These are phyloP conservation scores for Rhagoletis pomonella DNA, from an alignment of 1,140 invertebrate genomes.

Conservation along the genomic window DNA sequence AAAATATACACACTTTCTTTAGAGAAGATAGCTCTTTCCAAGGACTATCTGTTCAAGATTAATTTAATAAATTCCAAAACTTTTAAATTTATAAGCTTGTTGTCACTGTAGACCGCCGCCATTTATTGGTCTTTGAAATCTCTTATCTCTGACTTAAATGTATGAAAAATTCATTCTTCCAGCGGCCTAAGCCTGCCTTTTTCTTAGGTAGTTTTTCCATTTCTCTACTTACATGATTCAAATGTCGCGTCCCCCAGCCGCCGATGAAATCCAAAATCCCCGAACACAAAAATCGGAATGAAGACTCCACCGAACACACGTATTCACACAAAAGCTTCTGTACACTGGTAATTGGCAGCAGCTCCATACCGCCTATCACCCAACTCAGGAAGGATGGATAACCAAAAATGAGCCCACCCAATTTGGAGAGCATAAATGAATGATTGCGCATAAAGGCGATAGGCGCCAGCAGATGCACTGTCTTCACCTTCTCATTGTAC, in stretches of 20 bases:
- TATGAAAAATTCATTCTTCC: too few species aligned
- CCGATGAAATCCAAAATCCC: constrained; percentile 68
- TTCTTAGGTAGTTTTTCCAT: too few species aligned
- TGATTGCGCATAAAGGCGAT: constrained; percentile 77
- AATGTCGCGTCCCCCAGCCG: constrained; percentile 68
- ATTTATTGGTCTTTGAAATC: too few species aligned
- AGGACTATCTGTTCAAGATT: too few species aligned
- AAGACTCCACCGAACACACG: constrained; percentile 64
- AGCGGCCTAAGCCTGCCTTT: too few species aligned
- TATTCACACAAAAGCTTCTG: constrained; percentile 67
- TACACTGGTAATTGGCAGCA: constrained; percentile 66
- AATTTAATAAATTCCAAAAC: too few species aligned
- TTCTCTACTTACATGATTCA: constrained; percentile 66
- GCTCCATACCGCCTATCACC: constrained; percentile 67
- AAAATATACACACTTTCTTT: too few species aligned
- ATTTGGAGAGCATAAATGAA: constrained; percentile 75
- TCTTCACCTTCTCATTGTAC: constrained; percentile 78
- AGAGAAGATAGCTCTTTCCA: too few species aligned
- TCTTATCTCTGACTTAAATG: too few species aligned
- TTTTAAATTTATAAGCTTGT: too few species aligned
- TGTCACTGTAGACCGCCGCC: too few species aligned
- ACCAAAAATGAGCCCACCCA: constrained; percentile 66
- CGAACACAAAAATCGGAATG: constrained; percentile 67
- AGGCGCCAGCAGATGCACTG: constrained; percentile 78
- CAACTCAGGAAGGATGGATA: constrained; percentile 68